These are phyloP conservation scores for Coccyzus lansbergi DNA, from an alignment of 2,797 vertebrate species.

Conservation along the genomic window DNA sequence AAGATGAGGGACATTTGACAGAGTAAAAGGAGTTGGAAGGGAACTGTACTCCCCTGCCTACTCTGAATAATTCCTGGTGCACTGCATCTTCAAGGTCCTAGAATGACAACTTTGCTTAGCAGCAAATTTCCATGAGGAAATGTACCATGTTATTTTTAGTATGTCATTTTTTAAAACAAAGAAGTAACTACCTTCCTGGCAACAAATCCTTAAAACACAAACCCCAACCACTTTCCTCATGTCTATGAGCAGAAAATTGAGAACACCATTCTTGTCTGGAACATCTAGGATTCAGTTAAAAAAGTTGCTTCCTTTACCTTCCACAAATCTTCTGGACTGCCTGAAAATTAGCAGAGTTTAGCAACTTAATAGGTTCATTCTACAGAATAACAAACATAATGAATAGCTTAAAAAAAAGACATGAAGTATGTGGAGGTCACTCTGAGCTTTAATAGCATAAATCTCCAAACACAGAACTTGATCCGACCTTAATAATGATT, in stretches of 20 bases:
- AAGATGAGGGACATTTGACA: not conserved
- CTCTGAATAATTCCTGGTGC: not conserved
- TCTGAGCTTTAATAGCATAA: not conserved
- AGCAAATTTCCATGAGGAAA: not conserved
- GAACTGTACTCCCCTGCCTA: accelerated
- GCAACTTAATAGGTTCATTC: not conserved
- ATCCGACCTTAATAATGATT: not conserved
- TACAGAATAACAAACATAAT: not conserved
- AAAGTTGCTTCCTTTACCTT: not conserved
- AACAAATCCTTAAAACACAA: not conserved
- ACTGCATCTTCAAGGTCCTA: not conserved
- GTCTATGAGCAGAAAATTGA: not conserved
- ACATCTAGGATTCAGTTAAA: not conserved
- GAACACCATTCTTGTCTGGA: accelerated
- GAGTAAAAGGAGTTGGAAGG: not conserved
- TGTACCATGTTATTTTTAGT: not conserved
- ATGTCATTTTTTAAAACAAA: not conserved
- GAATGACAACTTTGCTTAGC: not conserved
- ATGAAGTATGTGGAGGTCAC: not conserved
- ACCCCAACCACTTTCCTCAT: not conserved
- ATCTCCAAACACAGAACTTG: not conserved
- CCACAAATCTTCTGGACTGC: not conserved
- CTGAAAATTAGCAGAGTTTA: not conserved
- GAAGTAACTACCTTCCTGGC: not conserved
- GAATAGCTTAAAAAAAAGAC: not conserved